These are phyloP conservation scores for Synanthedon myopaeformis DNA, from an alignment of 2,888 invertebrate species.

Conservation along the genomic window DNA sequence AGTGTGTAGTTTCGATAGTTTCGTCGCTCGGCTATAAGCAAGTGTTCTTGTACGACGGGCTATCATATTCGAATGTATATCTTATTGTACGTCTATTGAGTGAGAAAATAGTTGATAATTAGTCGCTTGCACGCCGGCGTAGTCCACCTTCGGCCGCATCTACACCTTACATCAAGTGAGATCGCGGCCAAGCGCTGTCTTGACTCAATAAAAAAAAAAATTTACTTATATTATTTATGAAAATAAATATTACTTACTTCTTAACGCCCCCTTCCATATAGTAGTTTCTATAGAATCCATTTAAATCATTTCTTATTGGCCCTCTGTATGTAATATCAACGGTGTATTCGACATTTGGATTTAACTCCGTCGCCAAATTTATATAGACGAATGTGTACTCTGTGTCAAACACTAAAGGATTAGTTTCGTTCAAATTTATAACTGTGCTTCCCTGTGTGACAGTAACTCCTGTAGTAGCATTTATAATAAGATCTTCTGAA, in stretches of 20 bases:
- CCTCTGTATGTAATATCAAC: constrained; percentile 68
- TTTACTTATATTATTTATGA: too few species aligned
- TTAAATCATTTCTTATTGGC: constrained; percentile 63
- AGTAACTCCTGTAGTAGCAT: constrained; percentile 20
- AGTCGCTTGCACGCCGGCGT: too few species aligned
- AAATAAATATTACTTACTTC: constrained; percentile 48
- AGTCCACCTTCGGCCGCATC: too few species aligned
- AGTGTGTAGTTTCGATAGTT: too few species aligned
- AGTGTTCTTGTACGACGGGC: too few species aligned
- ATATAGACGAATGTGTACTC: constrained; percentile 62
- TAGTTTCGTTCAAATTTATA: constrained; percentile 20
- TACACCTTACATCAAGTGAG: too few species aligned
- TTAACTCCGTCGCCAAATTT: constrained; percentile 40
- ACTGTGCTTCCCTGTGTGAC: constrained; percentile 19
- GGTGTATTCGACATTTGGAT: constrained; percentile 39
- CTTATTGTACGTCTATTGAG: too few species aligned
- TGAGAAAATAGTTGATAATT: too few species aligned
- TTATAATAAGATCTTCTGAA: constrained; percentile 40
- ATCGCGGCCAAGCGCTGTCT: too few species aligned
- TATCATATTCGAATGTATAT: too few species aligned
- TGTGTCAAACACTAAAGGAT: constrained; percentile 35
- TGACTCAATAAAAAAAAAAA: too few species aligned
- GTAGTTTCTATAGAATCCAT: constrained; percentile 74
- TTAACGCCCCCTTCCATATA: constrained; percentile 59
- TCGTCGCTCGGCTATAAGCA: too few species aligned